phyloP scores from a whole-genome alignment of 2,113 vertebrate genomes.

The Corapipo altera region DNA sequence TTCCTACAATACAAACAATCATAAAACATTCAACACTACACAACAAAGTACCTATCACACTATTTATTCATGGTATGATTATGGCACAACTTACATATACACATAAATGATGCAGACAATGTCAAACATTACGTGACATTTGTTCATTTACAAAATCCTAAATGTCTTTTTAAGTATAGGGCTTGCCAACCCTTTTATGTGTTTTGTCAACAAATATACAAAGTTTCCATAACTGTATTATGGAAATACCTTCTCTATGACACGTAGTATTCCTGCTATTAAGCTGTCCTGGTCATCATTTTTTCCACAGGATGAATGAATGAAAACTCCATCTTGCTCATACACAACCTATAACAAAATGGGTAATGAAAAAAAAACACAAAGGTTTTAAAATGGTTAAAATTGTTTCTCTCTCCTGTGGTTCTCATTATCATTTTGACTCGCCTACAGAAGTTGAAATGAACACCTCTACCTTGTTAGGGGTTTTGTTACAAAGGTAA shows the following conservation, averaged over 20 bases:
- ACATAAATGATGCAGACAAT: not conserved
- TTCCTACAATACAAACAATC: constrained; percentile 75
- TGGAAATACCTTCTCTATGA: constrained; percentile 88
- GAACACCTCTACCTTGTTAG: not conserved
- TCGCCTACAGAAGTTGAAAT: not conserved
- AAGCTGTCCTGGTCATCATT: constrained; percentile 85
- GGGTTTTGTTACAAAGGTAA: not conserved
- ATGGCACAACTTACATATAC: not conserved
- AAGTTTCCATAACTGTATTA: not conserved
- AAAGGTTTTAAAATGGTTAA: not conserved
- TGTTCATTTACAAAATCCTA: not conserved
- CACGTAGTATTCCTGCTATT: constrained; percentile 83
- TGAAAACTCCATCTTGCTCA: constrained; percentile 92
- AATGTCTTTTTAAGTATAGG: not conserved
- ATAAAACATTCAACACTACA: not conserved
- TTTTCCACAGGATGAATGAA: constrained; percentile 85
- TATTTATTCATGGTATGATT: not conserved
- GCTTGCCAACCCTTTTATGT: not conserved
- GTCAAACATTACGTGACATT: not conserved
- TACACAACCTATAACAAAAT: constrained; percentile 82
- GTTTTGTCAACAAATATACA: not conserved
- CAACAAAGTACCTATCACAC: not conserved
- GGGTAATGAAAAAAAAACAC: not conserved
- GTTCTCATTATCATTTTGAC: not conserved
- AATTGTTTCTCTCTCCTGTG: not conserved